Base-by-base conservation (phyloP, 2,888 invertebrate species). In the Sarcophaga carnaria region DNA sequence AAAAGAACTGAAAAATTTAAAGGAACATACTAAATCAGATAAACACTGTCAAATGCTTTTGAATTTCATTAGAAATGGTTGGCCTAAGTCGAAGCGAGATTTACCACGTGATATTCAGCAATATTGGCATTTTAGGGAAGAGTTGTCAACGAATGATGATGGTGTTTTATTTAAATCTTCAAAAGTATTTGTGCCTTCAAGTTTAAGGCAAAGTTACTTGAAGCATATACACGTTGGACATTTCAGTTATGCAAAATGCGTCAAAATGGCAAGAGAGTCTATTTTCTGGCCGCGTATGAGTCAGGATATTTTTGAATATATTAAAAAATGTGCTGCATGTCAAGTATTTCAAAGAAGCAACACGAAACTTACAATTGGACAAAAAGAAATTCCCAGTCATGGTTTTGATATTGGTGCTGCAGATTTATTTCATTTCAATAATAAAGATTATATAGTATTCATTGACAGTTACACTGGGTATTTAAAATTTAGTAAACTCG, bases 261-360 rank as follows among this genome's bases (percentile, higher is more conserved):
- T 27, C 45, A 6, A 78, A 27, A 69, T 70, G 69, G 69, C 62
- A 14, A 49, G 59, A 60, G 77, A 47, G 37, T 77, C 77, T 22
- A 10, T 49, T 22, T 78, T 78, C 37, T 69, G 60, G 66, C 75
- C 75, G 25, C 64, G 25, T 2, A 76, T 76, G 64, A 54, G 75
- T n/a, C 25, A 64, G 22, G 75, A 72, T n/a, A 62, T 72, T 45
- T 22, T 54, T 6, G 17, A 54, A 11, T 27, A 27, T 27, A 27
- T 27, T 27, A 27, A 27, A 27, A 62, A 72, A 37, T 60, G 37
- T 20, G 67, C 67, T 45, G 67, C 67, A 14, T 69, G 67, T 20
- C 67, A 69, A 47, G 67, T 69, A 10, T n/a, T 17, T 47, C 45
- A 69, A 47, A 12, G 60, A 8, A 62, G 17, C 11, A 62, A 62